Conservation (phyloP, 1,140 invertebrate genomes). For the Ylistrum balloti region DNA sequence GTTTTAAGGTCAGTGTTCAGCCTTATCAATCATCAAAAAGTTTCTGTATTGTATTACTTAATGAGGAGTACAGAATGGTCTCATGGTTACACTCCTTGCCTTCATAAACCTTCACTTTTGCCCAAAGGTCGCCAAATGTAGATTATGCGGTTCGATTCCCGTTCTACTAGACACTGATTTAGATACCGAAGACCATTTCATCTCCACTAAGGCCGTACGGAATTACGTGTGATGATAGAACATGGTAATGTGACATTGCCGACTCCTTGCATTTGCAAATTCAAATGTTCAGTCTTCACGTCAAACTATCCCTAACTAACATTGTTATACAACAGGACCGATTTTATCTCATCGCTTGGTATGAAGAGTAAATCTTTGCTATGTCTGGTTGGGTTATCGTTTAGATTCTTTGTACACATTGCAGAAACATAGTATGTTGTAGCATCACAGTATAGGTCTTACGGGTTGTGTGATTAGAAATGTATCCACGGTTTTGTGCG, state of each 20-base stretch:
- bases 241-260: background rate
- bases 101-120: background rate
- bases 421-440: background rate
- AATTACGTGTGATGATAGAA: background rate
- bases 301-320: background rate
- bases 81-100: background rate
- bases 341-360: background rate
- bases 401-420: background rate
- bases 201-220: background rate
- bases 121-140: background rate
- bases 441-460: background rate
- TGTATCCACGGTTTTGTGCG: background rate
- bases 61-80: background rate
- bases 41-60: background rate
- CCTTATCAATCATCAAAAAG: too few species aligned
- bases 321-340: background rate
- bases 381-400: background rate
- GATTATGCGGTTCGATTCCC: background rate
- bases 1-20: too few species aligned
- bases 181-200: background rate
- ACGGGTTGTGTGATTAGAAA: slow-evolving; percentile 27
- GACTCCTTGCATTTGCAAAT: background rate
- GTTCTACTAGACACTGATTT: background rate
- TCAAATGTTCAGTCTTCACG: background rate
- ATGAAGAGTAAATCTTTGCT: background rate